A percentile compares a stretch with the other conserved stretches of the same genome.
phyloP scores from a whole-genome alignment of 2,797 vertebrate genomes.

The Pristis pectinata region DNA sequence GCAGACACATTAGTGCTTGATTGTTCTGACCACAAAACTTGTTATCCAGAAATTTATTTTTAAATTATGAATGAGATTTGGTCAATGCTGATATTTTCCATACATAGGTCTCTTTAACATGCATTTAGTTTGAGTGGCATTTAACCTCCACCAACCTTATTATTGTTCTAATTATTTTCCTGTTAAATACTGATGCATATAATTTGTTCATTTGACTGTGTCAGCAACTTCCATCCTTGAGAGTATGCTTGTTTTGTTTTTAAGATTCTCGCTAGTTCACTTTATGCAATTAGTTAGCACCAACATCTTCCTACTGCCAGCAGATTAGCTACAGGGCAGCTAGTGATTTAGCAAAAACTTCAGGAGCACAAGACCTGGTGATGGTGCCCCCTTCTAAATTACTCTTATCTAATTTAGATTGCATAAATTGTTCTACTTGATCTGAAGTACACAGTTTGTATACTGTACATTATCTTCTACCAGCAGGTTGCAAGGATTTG shows the following conservation, averaged over 20 bases:
- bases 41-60: background rate
- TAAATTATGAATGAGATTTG: background rate
- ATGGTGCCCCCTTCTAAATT: background rate
- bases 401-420: too few relatives aligned
- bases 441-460: too few relatives aligned
- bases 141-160: background rate
- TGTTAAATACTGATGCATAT: background rate
- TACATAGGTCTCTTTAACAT: background rate
- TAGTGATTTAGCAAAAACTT: background rate
- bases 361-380: background rate
- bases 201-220: background rate
- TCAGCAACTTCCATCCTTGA: background rate
- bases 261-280: background rate
- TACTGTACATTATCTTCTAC: background rate
- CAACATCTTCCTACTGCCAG: background rate
- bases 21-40: background rate
- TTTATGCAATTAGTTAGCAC: background rate
- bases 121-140: background rate
- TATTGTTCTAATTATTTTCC: background rate
- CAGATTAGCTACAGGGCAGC: background rate
- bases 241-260: background rate
- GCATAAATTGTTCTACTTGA: too few relatives aligned
- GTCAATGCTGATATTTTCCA: background rate
- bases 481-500: background rate
- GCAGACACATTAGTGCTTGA: background rate